Evolutionary conservation across 2,888 invertebrate species (phyloP), one percentile per base, ranked within the genome.

Genomic region (Panorpa germanica): DNA sequence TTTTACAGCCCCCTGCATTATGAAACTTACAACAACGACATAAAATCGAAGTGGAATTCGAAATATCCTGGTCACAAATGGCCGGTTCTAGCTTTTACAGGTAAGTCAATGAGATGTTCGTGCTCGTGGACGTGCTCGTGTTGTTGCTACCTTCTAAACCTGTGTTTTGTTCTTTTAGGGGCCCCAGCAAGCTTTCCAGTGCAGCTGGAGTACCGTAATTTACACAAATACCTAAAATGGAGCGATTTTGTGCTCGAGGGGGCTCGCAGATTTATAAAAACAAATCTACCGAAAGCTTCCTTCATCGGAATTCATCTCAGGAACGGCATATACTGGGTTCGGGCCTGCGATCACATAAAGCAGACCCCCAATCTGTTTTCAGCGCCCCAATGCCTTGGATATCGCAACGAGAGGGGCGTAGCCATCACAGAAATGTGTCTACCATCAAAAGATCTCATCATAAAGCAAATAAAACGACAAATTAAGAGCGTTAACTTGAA

Each of bases 161-260:
- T n/a, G n/a, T n/a, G n/a, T n/a, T n/a, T n/a, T n/a, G n/a, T n/a
- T n/a, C n/a, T n/a, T n/a, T n/a, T n/a, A n/a, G n/a, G n/a, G 30
- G 88, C 93, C 3, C 95, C 95, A 8, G 91, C 86, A 1, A 77
- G 77, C 49, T 95, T 93, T 55, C 95, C 95, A 9, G 83, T 93
- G 1, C 82, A 83, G 52, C 51, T 63, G 38, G 81, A 85, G 53
- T 83, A 91, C 54, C 61, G 73, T 31, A 49, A 50, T 21, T 54
- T 91, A 11, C 93, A 93, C 23, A 72, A 72, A 44, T 81, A 82
- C 50, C 48, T 95, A 16, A 50, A 62, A 36, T 95, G 91, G 90
- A 82, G 67, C 42, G 58, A 67, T 18, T 49, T 61, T 12, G 70
- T 88, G 35, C 46, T 55, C 2, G 50, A 57, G 4, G 63, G 65